phyloP scores from a whole-genome alignment of 2,888 invertebrate genomes.

The Cenopis cana region DNA sequence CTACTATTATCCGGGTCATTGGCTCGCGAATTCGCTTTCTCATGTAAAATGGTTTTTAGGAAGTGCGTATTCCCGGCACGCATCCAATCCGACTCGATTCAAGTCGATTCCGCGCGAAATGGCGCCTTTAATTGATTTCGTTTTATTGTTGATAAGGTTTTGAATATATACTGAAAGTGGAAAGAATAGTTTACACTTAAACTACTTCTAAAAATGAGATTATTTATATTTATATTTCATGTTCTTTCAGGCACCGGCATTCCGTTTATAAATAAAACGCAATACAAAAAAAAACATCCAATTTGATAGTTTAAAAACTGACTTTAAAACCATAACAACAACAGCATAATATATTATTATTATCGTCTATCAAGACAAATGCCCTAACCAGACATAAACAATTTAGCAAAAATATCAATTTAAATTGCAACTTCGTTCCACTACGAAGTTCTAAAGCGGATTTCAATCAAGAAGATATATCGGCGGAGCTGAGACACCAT shows the following conservation, averaged over 20 bases:
- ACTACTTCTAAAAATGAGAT: neutral
- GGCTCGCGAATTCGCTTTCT: slow-evolving; percentile 75
- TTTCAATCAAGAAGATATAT: slow-evolving; percentile 44
- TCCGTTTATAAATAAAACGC: no score
- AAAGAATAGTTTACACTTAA: neutral
- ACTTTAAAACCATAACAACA: no score
- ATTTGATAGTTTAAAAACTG: no score
- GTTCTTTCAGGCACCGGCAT: no score
- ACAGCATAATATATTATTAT: no score
- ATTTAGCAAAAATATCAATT: slow-evolving; percentile 17
- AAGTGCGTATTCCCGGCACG: slow-evolving; percentile 75
- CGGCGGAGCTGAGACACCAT: slow-evolving; percentile 48
- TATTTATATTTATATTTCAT: no score
- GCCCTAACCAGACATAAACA: neutral
- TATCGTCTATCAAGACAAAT: no score
- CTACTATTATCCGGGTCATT: slow-evolving; percentile 78
- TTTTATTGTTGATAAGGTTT: slow-evolving; percentile 30
- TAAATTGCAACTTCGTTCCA: slow-evolving; percentile 6
- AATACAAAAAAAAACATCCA: no score
- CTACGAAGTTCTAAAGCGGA: slow-evolving; percentile 28
- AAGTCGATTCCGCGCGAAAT: slow-evolving; percentile 66
- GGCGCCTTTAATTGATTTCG: slow-evolving; percentile 48
- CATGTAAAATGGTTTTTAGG: slow-evolving; percentile 72
- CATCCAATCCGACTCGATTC: slow-evolving; percentile 72
- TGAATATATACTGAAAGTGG: neutral